phyloP scores from a whole-genome alignment of 2,113 vertebrate species.

The Nematolebias whitei region DNA sequence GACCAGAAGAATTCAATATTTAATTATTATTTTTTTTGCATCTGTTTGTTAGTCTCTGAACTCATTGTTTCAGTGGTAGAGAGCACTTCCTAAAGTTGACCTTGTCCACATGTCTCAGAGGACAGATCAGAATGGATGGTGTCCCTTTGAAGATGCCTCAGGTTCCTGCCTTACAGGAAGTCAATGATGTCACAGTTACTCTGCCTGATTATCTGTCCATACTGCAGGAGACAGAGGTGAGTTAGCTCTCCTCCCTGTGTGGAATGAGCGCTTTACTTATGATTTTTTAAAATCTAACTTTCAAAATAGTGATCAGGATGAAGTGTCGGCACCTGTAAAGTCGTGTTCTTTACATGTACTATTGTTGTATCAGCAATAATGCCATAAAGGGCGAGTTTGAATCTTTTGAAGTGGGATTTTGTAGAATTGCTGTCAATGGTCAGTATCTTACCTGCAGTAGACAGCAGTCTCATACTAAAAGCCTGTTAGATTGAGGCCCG shows the following conservation, averaged over 20 bases:
- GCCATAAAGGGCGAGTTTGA: too few relatives aligned
- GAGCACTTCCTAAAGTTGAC: not conserved
- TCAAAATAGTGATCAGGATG: too few relatives aligned
- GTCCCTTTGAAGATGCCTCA: conserved; percentile 83
- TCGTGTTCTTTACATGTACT: too few relatives aligned
- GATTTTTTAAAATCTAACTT: not conserved
- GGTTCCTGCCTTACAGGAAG: conserved; percentile 53
- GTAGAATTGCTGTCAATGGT: too few relatives aligned
- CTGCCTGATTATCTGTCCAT: conserved; percentile 81
- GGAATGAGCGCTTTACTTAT: not conserved
- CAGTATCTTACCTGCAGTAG: too few relatives aligned
- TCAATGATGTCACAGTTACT: conserved; percentile 65
- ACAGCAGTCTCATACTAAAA: too few relatives aligned
- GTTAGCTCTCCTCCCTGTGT: conserved; percentile 18
- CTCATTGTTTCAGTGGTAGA: not conserved
- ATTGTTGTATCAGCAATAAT: too few relatives aligned
- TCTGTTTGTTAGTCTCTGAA: too few relatives aligned
- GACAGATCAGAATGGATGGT: conserved; percentile 83
- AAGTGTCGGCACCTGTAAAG: too few relatives aligned
- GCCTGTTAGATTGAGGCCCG: too few relatives aligned
- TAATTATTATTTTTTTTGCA: not conserved
- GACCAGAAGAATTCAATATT: not conserved
- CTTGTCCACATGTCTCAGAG: conserved; percentile 9
- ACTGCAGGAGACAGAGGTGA: conserved; percentile 88
- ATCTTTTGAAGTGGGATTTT: too few relatives aligned